Conservation (phyloP, 2,888 invertebrate species). For the Schizotus pectinicornis region DNA sequence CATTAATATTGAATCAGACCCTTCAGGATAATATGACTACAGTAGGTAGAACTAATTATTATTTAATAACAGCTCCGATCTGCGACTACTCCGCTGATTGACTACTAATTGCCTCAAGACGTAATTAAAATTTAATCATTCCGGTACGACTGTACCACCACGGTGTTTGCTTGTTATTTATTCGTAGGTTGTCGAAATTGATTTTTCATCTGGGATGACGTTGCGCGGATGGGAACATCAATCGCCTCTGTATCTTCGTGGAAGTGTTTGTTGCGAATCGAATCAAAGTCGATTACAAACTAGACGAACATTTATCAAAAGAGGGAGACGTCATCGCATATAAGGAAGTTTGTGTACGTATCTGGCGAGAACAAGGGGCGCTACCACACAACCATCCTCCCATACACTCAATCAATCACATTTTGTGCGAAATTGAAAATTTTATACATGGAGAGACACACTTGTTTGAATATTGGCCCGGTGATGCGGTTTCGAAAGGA, state of each 20-base stretch:
- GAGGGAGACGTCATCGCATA: conserved; percentile 48
- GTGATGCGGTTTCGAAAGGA: no score
- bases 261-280: conserved; percentile 51
- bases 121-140: conserved; percentile 59
- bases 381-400: conserved; percentile 22
- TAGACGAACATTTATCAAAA: conserved; percentile 54
- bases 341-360: conserved; percentile 39
- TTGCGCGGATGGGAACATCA: conserved; percentile 10
- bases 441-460: conserved; percentile 43
- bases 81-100: conserved; percentile 55
- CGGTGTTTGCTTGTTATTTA: conserved; percentile 41
- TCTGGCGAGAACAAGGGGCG: conserved; percentile 38
- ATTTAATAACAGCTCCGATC: conserved; percentile 57
- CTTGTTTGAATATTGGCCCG: no score
- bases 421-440: conserved; percentile 54
- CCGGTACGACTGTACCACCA: conserved; percentile 56
- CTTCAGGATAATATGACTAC: conserved; percentile 52
- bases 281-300: conserved; percentile 55
- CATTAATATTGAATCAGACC: conserved; percentile 56
- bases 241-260: conserved; percentile 21
- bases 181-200: conserved; percentile 27
- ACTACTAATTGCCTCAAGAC: conserved; percentile 49
- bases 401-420: conserved; percentile 51
- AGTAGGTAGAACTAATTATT: conserved; percentile 57
- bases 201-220: no score